A percentile compares a stretch with the other conserved stretches of the same genome.
Conservation (phyloP, 2,797 vertebrate species). For the Fundulus diaphanus region DNA sequence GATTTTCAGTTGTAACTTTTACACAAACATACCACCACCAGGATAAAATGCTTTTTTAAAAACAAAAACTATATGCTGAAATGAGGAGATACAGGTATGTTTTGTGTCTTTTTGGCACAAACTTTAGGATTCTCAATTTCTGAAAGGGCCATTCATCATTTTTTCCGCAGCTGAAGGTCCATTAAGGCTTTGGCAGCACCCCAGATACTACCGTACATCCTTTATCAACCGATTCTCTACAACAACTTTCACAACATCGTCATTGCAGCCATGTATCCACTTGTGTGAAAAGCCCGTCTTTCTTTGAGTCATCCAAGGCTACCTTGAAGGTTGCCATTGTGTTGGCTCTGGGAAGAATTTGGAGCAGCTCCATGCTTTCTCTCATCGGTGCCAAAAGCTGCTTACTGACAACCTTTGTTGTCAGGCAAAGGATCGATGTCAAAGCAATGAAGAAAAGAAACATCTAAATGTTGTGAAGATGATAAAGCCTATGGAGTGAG, state of each 20-base stretch:
- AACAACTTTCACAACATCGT: neutral
- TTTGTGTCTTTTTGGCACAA: neutral
- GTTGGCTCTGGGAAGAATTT: constrained; percentile 38
- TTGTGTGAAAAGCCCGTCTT: neutral
- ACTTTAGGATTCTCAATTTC: neutral
- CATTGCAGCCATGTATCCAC: neutral
- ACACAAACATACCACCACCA: neutral
- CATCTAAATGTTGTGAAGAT: constrained; percentile 17
- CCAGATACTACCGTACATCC: constrained; percentile 6
- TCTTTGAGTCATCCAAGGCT: neutral
- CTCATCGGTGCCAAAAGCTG: constrained; percentile 48
- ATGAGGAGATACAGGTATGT: too few species aligned
- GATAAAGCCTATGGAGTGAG: neutral
- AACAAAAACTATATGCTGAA: too few species aligned
- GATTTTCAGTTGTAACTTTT: neutral
- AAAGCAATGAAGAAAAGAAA: constrained; percentile 19
- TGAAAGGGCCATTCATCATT: constrained; percentile 2
- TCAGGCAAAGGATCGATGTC: constrained; percentile 38
- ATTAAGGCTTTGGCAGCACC: neutral
- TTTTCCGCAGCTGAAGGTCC: neutral
- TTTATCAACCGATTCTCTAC: neutral
- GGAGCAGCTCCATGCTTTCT: constrained; percentile 56
- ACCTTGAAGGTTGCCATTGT: constrained; percentile 12
- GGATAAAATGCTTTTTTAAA: too few species aligned
- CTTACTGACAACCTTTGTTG: constrained; percentile 55